phyloP scores from a whole-genome alignment of 1,140 invertebrate genomes.

The Drosophila pallidifrons region DNA sequence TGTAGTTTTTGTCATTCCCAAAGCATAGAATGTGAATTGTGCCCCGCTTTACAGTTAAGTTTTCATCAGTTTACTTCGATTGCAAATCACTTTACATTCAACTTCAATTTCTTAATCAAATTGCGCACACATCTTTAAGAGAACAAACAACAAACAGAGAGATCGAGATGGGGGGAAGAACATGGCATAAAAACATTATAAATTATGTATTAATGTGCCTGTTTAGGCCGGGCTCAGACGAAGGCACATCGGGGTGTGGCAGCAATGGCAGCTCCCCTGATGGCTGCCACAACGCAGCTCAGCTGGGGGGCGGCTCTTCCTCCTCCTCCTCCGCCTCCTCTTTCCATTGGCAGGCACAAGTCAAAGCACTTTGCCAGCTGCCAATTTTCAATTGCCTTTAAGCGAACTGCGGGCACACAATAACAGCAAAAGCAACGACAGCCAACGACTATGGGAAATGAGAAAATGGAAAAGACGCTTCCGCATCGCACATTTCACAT shows the following conservation, averaged over 20 bases:
- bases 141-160: background rate
- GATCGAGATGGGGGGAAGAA: conserved; percentile 46
- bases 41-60: background rate
- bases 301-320: conserved; percentile 6
- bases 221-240: conserved; percentile 56
- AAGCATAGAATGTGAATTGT: too few relatives aligned
- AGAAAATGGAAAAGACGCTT: conserved; percentile 46
- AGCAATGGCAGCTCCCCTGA: conserved; percentile 23
- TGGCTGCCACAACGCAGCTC: background rate
- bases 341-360: conserved; percentile 29
- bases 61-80: conserved; percentile 12
- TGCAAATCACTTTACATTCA: conserved; percentile 28
- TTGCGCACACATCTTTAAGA: conserved; percentile 22
- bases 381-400: conserved; percentile 78
- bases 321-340: background rate
- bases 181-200: conserved; percentile 79
- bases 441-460: conserved; percentile 31
- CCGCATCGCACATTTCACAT: conserved; percentile 22
- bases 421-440: conserved; percentile 4
- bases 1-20: background rate
- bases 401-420: conserved; percentile 53
- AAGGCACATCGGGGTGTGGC: conserved; percentile 23
- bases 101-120: conserved; percentile 41
- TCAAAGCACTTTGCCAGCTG: conserved; percentile 68
- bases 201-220: conserved; percentile 83